These are phyloP conservation scores for Myripristis jacobus DNA, from an alignment of 2,797 vertebrate species.

Conservation along the genomic window DNA sequence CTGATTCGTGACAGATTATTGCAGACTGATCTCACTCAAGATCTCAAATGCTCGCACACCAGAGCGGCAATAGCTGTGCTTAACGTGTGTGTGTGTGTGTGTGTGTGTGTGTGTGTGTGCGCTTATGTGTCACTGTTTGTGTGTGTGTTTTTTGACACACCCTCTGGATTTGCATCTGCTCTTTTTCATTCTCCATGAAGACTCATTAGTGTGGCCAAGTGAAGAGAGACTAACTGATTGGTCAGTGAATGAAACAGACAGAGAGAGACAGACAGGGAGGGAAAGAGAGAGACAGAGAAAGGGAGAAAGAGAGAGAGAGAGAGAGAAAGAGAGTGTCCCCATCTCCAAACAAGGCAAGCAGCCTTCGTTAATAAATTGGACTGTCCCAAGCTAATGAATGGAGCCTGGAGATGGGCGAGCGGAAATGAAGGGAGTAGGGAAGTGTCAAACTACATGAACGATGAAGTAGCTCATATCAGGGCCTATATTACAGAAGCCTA, in stretches of 20 bases:
- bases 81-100: constrained; percentile 5
- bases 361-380: constrained; percentile 75
- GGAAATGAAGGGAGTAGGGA: constrained; percentile 75
- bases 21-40: constrained; percentile 50
- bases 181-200: constrained; percentile 33
- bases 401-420: constrained; percentile 66
- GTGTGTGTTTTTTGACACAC: constrained; percentile 10
- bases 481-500: constrained; percentile 69
- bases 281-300: background rate
- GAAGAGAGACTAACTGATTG: constrained; percentile 49
- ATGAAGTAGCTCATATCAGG: constrained; percentile 77
- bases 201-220: constrained; percentile 46
- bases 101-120: constrained; percentile 2
- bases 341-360: constrained; percentile 58
- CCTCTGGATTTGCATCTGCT: constrained; percentile 28
- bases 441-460: constrained; percentile 73
- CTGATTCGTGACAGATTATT: constrained; percentile 63
- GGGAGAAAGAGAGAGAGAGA: background rate
- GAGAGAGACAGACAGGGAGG: background rate
- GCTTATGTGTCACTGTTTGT: background rate
- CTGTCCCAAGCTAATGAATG: constrained; percentile 77
- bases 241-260: constrained; percentile 34
- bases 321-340: constrained; percentile 28
- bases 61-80: constrained; percentile 22
- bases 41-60: constrained; percentile 30